Percentiles rank a stretch among this genome's conserved stretches.
These are phyloP conservation scores for Adelphocoris suturalis DNA, from an alignment of 2,888 invertebrate genomes.

Conservation along the genomic window DNA sequence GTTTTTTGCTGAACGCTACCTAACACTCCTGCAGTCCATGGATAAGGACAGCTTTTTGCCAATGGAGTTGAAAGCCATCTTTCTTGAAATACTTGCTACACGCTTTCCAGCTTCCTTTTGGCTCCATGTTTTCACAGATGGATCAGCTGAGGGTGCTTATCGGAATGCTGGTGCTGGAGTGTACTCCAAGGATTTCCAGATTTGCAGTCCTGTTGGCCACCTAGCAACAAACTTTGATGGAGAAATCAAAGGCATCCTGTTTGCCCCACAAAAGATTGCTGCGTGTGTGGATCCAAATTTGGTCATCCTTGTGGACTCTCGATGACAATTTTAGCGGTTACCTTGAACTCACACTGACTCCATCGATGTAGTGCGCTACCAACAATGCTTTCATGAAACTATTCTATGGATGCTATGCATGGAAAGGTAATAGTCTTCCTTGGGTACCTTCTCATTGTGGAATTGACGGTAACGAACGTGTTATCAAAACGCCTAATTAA, in stretches of 20 bases:
- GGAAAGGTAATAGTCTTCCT: no score
- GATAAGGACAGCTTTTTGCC: background rate
- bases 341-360: background rate
- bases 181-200: background rate
- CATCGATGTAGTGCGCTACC: background rate
- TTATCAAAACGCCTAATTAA: no score
- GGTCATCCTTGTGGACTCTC: background rate
- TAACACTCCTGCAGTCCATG: no score
- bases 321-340: background rate
- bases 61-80: background rate
- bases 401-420: no score
- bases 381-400: no score
- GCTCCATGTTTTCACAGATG: background rate
- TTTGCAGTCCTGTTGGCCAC: background rate
- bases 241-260: background rate
- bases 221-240: background rate
- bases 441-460: no score
- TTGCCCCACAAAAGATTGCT: background rate
- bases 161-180: background rate
- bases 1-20: no score
- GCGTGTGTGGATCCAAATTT: background rate
- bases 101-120: background rate
- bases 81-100: background rate
- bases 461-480: no score
- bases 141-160: background rate